Evolutionary conservation across 2,113 vertebrate species (phyloP).

Genomic region (Dipodomys merriami): DNA sequence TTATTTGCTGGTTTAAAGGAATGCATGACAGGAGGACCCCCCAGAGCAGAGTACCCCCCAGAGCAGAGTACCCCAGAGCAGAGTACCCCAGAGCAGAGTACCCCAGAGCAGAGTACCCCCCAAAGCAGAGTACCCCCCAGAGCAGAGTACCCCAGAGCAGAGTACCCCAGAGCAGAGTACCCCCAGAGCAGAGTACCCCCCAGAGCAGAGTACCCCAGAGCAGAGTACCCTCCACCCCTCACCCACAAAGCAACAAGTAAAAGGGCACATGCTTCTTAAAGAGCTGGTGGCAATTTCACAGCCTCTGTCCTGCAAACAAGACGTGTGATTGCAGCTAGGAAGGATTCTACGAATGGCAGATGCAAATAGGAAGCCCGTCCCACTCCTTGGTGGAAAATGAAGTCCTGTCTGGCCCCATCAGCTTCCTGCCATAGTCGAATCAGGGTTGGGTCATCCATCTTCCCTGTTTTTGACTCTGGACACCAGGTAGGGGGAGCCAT

Average conservation of each 20-base stretch:
- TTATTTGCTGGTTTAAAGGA: constrained; percentile 41
- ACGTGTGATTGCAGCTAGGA: background rate
- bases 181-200: background rate
- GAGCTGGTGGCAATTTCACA: background rate
- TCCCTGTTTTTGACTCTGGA: background rate
- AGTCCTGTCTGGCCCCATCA: background rate
- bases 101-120: background rate
- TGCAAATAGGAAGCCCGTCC: background rate
- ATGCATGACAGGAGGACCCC: background rate
- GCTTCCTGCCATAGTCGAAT: background rate
- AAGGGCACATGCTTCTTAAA: background rate
- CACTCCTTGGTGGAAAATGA: background rate
- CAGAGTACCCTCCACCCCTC: background rate
- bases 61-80: constrained; percentile 40
- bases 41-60: background rate
- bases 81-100: constrained; percentile 17
- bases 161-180: constrained; percentile 25
- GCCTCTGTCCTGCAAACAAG: background rate
- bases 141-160: background rate
- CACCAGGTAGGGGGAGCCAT: background rate
- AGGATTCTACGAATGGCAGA: background rate
- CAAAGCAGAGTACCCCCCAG: constrained; percentile 25
- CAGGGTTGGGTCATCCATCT: background rate
- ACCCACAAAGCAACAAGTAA: background rate
- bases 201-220: constrained; percentile 15